These are phyloP conservation scores for Pipa parva DNA, from an alignment of 2,113 vertebrate species.

Conservation along the genomic window DNA sequence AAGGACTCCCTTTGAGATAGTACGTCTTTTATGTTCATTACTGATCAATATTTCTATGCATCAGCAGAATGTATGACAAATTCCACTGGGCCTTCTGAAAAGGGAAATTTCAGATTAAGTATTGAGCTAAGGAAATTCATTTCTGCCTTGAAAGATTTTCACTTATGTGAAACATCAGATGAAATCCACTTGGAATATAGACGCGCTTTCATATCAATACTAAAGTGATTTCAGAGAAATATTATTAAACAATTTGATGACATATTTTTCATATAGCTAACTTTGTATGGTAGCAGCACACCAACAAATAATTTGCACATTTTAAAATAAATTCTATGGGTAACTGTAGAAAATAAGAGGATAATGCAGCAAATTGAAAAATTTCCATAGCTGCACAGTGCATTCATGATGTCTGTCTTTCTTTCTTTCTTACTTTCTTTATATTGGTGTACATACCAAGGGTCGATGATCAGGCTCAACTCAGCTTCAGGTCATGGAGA, in stretches of 20 bases:
- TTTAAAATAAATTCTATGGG: no score
- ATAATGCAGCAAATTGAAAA: no score
- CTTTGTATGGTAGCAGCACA: not conserved
- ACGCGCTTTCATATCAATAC: not conserved
- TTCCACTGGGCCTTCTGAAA: conserved; percentile 67
- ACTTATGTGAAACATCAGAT: conserved; percentile 70
- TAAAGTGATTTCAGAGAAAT: not conserved
- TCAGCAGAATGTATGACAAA: conserved; percentile 62
- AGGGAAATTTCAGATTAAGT: conserved; percentile 77
- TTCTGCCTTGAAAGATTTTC: conserved; percentile 67
- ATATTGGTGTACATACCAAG: no score
- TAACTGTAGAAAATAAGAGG: no score
- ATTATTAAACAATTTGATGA: not conserved
- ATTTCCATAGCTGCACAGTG: no score
- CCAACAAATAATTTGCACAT: not conserved
- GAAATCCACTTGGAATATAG: not conserved
- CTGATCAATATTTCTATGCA: conserved; percentile 65
- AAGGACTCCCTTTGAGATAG: conserved; percentile 53
- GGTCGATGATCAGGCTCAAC: no score
- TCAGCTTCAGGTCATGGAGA: no score
- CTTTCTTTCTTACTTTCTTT: no score
- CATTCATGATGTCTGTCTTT: no score
- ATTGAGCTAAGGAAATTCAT: conserved; percentile 75
- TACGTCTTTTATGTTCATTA: conserved; percentile 63
- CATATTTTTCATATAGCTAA: not conserved